phyloP scores from a whole-genome alignment of 2,113 vertebrate genomes.

The Harpagus bidentatus region DNA sequence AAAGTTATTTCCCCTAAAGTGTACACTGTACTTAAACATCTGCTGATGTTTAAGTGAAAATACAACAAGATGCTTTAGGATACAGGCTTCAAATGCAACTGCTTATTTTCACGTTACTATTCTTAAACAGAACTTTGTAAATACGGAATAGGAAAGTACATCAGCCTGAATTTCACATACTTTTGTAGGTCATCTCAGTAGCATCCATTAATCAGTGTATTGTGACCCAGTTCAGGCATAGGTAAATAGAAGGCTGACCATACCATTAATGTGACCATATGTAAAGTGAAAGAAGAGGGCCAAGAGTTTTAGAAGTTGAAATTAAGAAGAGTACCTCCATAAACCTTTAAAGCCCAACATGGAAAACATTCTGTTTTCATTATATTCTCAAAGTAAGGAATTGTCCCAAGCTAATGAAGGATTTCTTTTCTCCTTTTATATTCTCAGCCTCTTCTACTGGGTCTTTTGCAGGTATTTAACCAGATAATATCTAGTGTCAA shows the following conservation, averaged over 20 bases:
- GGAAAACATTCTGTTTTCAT: not conserved
- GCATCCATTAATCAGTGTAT: not conserved
- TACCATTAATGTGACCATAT: not conserved
- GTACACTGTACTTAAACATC: not conserved
- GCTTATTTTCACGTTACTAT: not conserved
- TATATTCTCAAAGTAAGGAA: not conserved
- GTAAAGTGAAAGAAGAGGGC: not conserved
- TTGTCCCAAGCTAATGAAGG: not conserved
- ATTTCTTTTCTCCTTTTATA: not conserved
- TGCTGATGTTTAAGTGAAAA: not conserved
- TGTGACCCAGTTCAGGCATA: not conserved
- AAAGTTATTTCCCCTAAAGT: not conserved
- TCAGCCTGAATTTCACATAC: not conserved
- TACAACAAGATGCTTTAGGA: not conserved
- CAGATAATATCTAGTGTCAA: not conserved
- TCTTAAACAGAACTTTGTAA: not conserved
- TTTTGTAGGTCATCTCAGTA: not conserved
- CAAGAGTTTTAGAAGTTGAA: not conserved
- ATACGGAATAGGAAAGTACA: not conserved
- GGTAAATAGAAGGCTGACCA: not conserved
- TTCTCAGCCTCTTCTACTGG: not conserved
- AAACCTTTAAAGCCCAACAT: not conserved
- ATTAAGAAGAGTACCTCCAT: not conserved
- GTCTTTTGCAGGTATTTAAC: not conserved
- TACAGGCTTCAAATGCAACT: not conserved